These are phyloP conservation scores for Drosophila pseudoananassae DNA, from an alignment of 1,140 invertebrate species.

Conservation along the genomic window DNA sequence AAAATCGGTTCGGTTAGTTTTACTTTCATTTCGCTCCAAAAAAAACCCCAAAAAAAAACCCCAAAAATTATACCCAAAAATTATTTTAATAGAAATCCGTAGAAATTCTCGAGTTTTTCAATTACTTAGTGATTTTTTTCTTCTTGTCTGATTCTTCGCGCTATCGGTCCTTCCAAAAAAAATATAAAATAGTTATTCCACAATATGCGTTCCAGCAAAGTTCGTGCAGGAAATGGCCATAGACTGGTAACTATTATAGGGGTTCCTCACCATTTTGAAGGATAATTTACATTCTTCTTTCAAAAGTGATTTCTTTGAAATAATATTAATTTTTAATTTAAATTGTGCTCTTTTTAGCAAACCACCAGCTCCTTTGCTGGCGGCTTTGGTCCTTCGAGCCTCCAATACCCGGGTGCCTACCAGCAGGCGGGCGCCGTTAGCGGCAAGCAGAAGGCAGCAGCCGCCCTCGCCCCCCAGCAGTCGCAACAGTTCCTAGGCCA, in stretches of 20 bases:
- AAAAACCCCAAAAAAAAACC: constrained; percentile 6
- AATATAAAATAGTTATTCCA: no score
- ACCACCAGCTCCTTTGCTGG: neutral
- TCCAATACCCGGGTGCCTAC: constrained; percentile 38
- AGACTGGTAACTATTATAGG: neutral
- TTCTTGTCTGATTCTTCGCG: neutral
- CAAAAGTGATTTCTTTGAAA: no score
- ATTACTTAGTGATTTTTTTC: neutral
- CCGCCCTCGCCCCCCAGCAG: constrained; percentile 1
- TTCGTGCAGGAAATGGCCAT: neutral
- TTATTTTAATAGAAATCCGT: constrained; percentile 4
- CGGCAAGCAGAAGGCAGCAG: constrained; percentile 14
- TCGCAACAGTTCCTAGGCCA: constrained; percentile 14
- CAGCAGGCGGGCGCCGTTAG: constrained; percentile 8
- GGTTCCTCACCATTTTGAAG: no score
- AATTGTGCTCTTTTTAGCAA: neutral
- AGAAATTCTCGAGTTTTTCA: neutral
- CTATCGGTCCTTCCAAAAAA: no score
- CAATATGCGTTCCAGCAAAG: neutral
- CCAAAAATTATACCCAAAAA: constrained; percentile 18
- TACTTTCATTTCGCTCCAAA: constrained; percentile 15
- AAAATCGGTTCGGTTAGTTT: constrained; percentile 35
- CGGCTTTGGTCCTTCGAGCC: constrained; percentile 17
- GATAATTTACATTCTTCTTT: no score
- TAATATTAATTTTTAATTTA: neutral